Conservation (phyloP, 2,797 vertebrate genomes). For the Brachyrhaphis roseni region DNA sequence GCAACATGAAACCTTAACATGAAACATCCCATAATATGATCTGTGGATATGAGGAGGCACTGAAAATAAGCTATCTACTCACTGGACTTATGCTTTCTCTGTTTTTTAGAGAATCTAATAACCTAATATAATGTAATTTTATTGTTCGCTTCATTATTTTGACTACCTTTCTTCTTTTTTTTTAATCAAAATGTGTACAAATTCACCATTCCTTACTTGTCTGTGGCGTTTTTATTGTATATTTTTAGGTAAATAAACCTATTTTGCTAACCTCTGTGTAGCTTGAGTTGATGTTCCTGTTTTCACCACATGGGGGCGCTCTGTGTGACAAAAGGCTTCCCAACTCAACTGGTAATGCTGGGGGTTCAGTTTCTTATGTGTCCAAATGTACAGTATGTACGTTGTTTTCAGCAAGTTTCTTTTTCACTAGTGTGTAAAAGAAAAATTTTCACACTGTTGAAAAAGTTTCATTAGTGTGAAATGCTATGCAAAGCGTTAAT, state of each 20-base stretch:
- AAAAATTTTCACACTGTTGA: too few relatives aligned
- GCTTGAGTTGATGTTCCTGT: conserved; percentile 1
- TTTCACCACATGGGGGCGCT: conserved; percentile 26
- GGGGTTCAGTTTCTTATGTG: not conserved
- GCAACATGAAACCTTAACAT: conserved; percentile 14
- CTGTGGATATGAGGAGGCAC: conserved; percentile 37
- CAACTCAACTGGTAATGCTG: not conserved
- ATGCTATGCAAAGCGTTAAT: too few relatives aligned
- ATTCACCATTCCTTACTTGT: not conserved
- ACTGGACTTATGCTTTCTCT: conserved; percentile 55
- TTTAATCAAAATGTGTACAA: not conserved
- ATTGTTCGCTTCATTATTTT: conserved; percentile 22
- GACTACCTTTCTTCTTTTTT: conserved; percentile 5
- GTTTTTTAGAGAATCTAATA: conserved; percentile 62
- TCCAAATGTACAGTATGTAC: not conserved
- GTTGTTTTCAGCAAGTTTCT: not conserved
- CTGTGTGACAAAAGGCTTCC: not conserved
- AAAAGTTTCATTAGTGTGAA: too few relatives aligned
- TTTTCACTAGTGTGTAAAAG: not conserved
- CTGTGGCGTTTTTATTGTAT: conserved; percentile 16
- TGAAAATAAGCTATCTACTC: conserved; percentile 50
- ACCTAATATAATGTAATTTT: conserved; percentile 11
- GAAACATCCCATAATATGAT: conserved; percentile 9
- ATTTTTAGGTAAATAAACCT: conserved; percentile 71
- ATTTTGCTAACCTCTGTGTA: conserved; percentile 66